A percentile compares a stretch with the other conserved stretches of the same genome.
phyloP scores from a whole-genome alignment of 2,888 invertebrate species.

The Orthosia gracilis region DNA sequence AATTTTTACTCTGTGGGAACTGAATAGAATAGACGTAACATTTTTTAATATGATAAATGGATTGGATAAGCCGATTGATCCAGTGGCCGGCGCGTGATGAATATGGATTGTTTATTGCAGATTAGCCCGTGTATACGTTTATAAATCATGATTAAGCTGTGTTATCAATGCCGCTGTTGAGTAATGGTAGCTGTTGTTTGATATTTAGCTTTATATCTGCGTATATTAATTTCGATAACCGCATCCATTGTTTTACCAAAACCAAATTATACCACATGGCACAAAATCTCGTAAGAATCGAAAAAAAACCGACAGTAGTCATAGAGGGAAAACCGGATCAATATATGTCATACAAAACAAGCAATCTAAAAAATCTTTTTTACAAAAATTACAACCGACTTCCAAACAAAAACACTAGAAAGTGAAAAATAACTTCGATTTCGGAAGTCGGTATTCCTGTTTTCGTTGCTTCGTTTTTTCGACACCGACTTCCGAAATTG shows the following conservation, averaged over 20 bases:
- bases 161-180: constrained; percentile 23
- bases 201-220: background rate
- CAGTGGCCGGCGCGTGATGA: constrained; percentile 6
- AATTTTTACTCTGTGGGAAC: constrained; percentile 34
- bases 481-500: too few relatives aligned
- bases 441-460: too few relatives aligned
- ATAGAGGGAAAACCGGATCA: background rate
- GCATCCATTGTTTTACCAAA: too few relatives aligned
- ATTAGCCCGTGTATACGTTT: constrained; percentile 19
- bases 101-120: constrained; percentile 38
- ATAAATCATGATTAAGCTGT: constrained; percentile 39
- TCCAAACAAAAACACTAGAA: too few relatives aligned
- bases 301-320: too few relatives aligned
- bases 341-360: background rate
- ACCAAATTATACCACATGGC: too few relatives aligned
- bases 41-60: constrained; percentile 25
- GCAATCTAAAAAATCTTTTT: constrained; percentile 8
- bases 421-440: too few relatives aligned
- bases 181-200: constrained; percentile 22
- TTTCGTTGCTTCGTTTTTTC: too few relatives aligned
- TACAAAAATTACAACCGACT: too few relatives aligned
- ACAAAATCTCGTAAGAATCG: too few relatives aligned
- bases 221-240: background rate
- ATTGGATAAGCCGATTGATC: constrained; percentile 30
- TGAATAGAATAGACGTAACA: constrained; percentile 7